Percentiles rank a stretch among this genome's conserved stretches.
These are phyloP conservation scores for Sphaerodactylus townsendi DNA, from an alignment of 2,113 vertebrate species.

Conservation along the genomic window DNA sequence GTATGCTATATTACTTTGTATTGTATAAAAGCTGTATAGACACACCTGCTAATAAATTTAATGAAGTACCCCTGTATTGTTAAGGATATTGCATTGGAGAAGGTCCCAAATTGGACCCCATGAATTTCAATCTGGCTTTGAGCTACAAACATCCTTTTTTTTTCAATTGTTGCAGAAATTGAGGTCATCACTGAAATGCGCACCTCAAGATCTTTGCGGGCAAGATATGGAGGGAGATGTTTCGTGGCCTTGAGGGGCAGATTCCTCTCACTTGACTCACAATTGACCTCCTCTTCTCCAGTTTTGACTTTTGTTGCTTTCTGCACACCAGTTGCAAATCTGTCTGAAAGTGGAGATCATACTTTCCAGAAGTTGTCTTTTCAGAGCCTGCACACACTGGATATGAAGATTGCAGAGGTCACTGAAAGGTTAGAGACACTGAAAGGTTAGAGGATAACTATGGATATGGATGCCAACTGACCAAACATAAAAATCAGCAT, in stretches of 20 bases:
- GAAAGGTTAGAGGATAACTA: neutral
- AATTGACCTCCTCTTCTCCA: neutral
- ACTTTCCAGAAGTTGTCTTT: slow-evolving; percentile 55
- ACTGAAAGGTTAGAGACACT: slow-evolving; percentile 67
- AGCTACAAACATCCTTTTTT: neutral
- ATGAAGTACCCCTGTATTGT: too few relatives aligned
- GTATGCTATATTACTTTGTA: too few relatives aligned
- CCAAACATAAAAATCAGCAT: accelerated
- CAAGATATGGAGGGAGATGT: slow-evolving; percentile 64
- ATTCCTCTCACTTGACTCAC: slow-evolving; percentile 47
- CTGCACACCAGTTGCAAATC: slow-evolving; percentile 71
- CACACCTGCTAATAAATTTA: too few relatives aligned
- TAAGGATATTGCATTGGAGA: neutral
- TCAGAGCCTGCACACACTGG: slow-evolving; percentile 72
- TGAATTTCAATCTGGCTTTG: neutral
- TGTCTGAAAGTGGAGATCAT: accelerated
- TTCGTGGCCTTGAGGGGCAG: slow-evolving; percentile 72
- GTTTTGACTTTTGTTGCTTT: slow-evolving; percentile 75
- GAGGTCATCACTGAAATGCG: slow-evolving; percentile 78
- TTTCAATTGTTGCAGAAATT: slow-evolving; percentile 67
- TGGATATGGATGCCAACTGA: neutral
- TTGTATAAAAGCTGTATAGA: too few relatives aligned
- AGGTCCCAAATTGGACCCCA: neutral
- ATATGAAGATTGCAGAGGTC: slow-evolving; percentile 77
- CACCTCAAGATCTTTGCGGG: slow-evolving; percentile 76